These are phyloP conservation scores for Phylloscopus collybita DNA, from an alignment of 2,797 vertebrate species.

Conservation along the genomic window DNA sequence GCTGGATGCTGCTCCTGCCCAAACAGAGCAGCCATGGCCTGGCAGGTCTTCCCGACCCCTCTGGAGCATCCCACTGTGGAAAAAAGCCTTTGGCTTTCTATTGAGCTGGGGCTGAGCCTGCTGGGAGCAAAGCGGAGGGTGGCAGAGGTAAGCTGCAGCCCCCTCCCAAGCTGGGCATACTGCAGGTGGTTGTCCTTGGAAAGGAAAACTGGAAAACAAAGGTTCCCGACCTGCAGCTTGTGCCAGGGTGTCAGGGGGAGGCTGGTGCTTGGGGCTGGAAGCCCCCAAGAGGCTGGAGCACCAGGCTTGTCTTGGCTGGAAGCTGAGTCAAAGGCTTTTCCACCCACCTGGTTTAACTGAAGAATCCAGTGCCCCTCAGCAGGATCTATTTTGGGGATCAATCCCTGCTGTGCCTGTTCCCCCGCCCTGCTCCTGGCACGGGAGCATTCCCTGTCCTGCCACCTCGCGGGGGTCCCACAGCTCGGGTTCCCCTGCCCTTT, in stretches of 20 bases:
- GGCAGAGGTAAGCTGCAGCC: not conserved
- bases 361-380: not conserved
- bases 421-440: accelerated
- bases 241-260: not conserved
- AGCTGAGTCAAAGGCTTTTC: not conserved
- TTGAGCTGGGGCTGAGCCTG: not conserved
- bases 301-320: not conserved
- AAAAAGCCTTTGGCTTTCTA: not conserved
- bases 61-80: not conserved
- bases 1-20: not conserved
- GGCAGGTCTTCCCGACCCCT: not conserved
- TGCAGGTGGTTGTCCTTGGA: not conserved
- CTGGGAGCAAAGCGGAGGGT: not conserved
- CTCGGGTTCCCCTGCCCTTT: not conserved
- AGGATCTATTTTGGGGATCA: not conserved
- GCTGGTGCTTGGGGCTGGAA: not conserved
- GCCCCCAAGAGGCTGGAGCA: not conserved
- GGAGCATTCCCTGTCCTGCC: not conserved
- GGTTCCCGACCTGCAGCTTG: accelerated
- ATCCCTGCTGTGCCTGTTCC: not conserved
- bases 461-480: accelerated
- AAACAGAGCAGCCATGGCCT: accelerated
- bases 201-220: constrained; percentile 40
- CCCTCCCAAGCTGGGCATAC: not conserved
- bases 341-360: not conserved